Base-by-base conservation (phyloP, 2,888 invertebrate genomes). In the Diadegma fenestrale region DNA sequence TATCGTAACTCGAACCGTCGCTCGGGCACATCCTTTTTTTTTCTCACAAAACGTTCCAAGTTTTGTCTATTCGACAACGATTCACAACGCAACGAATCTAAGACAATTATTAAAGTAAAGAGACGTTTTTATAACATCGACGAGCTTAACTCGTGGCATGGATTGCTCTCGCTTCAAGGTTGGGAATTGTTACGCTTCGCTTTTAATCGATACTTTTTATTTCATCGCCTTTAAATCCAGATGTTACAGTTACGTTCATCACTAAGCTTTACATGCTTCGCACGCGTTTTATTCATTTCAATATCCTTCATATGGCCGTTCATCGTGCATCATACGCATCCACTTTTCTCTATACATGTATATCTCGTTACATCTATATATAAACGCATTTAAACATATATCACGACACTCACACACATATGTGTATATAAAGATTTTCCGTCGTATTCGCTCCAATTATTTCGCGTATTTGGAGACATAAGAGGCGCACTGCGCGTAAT, bases 101-200 rank as follows among this genome's bases (percentile, higher is more conserved):
- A 33, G 14, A 78, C 41, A 54, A 71, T 14, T 7, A 14, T n/a
- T 37, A 37, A 33, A 83, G 75, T 30, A 79, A 51, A 77, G 63
- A 64, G 63, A 43, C 37, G 26, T 48, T 63, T 75, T 75, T 69
- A 45, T 58, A 58, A 51, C 68, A 63, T 51, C 76, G 77, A 82
- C 79, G 75, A 79, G 82, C 75, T 85, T 85, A 82, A 79, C 85
- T 85, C 85, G 85, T 82, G 85, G 85, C 86, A 88, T 88, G 88
- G 88, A 88, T 87, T 82, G 69, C 75, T 58, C 82, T 84, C 80
- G 80, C 84, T 87, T 88, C 87, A 88, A 88, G 88, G 88, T 88
- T 88, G 88, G 87, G 54, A 82, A 79, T 86, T 80, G 69, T 61
- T 82, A 84, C 88, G 88, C 86, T 86, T 86, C 68, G 87, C 61